A percentile compares a stretch with the other conserved stretches of the same genome.
Evolutionary conservation across 30 jellyfish, hydroid and myxozoan species (phyloP).

Genomic region (Turritopsis rubra): DNA sequence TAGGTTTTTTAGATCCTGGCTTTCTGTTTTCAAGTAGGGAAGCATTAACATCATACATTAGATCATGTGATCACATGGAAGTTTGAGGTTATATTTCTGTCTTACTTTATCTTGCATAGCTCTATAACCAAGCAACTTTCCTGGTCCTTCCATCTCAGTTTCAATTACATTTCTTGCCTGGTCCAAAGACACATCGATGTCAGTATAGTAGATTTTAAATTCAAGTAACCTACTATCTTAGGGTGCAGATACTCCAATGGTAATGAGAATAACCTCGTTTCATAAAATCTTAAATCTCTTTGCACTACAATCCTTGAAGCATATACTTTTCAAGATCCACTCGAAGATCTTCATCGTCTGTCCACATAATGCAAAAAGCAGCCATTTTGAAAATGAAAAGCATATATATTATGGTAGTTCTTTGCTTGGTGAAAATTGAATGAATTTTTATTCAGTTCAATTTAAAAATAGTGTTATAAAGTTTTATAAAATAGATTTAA

Average conservation of each 20-base stretch:
- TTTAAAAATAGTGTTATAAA: no score
- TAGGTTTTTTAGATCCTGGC: constrained; percentile 32
- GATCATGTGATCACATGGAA: constrained; percentile 34
- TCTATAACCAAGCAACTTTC: constrained; percentile 30
- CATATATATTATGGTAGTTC: no score
- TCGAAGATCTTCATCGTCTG: background rate
- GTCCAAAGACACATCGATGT: constrained; percentile 34
- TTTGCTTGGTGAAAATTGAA: no score
- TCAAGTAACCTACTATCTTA: constrained; percentile 45
- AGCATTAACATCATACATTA: constrained; percentile 33
- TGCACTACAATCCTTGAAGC: constrained; percentile 10
- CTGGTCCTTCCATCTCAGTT: constrained; percentile 49
- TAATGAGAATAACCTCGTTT: constrained; percentile 42
- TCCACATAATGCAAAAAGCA: background rate
- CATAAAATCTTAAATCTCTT: constrained; percentile 46
- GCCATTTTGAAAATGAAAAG: background rate
- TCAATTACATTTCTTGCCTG: constrained; percentile 21
- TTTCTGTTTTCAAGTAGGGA: constrained; percentile 27
- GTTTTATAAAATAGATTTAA: no score
- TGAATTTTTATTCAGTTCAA: no score
- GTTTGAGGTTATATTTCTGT: constrained; percentile 23
- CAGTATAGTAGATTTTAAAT: constrained; percentile 25
- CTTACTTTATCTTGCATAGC: constrained; percentile 39
- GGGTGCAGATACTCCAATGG: constrained; percentile 55
- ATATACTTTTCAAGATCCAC: background rate